Evolutionary conservation across 2,113 vertebrate genomes (phyloP), one percentile per base, ranked within the genome.

Genomic region (Stictonetta naevosa): DNA sequence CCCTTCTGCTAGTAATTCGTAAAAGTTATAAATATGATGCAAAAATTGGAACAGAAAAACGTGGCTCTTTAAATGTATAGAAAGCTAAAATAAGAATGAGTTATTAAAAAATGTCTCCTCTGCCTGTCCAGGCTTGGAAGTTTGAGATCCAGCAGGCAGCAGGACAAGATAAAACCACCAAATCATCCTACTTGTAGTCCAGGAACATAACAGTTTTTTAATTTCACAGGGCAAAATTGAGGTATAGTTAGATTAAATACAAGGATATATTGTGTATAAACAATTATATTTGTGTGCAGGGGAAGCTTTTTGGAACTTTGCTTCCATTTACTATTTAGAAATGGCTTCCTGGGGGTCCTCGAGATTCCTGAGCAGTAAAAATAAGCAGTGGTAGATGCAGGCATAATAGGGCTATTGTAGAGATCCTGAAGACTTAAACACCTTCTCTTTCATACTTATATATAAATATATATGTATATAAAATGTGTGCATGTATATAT

Each of bases 291-390:
- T 75, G 5, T 50, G 15, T 63, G 25, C 50, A 22, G 18, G 28
- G 10, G 8, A 80, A 77, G 13, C 29, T 8, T 88, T 94, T 74
- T 73, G n/a, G 73, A 73, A 7, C 40, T 83, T 94, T 48, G 11
- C 34, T 83, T 63, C 20, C 33, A 28, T 77, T 26, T 93, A 1
- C 38, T 83, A 38, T 77, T 81, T 83, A 64, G 60, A 78, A 94
- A 75, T 56, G 5, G 5, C 14, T 86, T 93, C 48, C 26, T 86
- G 38, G 60, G 34, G 34, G 16, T 93, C 76, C 48, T 92, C 33
- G 71, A 15, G 56, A 86, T 94, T 75, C 40, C 68, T 38, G 14
- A 82, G n/a, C 26, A 79, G 58, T 93, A 73, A 87, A 96, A 93
- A 64, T 88, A 88, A 83, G 52, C 53, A 29, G 12, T 26, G 87